Percentiles rank a stretch among this genome's conserved stretches.
phyloP scores from a whole-genome alignment of 2,113 vertebrate species.

The Leucopternis melanops region DNA sequence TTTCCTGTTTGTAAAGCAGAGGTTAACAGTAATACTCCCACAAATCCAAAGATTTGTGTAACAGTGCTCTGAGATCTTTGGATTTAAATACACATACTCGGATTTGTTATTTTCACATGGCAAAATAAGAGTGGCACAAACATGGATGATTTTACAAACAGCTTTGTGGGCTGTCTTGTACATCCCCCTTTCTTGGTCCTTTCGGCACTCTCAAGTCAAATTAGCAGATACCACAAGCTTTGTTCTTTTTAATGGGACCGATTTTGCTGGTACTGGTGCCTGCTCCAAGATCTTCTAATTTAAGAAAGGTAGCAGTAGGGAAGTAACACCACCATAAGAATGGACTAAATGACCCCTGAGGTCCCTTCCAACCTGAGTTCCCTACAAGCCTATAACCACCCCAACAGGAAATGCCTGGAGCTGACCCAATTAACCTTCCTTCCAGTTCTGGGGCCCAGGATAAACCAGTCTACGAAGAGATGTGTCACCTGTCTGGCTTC shows the following conservation, averaged over 20 bases:
- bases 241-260: background rate
- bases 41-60: background rate
- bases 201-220: background rate
- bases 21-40: background rate
- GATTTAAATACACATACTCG: background rate
- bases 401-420: slow-evolving; percentile 11
- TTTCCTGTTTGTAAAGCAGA: background rate
- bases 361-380: background rate
- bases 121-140: background rate
- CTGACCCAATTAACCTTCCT: background rate
- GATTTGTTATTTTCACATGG: background rate
- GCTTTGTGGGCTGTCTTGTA: background rate
- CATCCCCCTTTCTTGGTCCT: background rate
- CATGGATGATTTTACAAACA: background rate
- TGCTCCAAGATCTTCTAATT: background rate
- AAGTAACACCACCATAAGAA: background rate
- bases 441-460: background rate
- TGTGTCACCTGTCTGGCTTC: background rate
- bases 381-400: background rate
- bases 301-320: background rate
- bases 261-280: background rate
- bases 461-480: background rate
- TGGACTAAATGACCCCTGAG: background rate
- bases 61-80: background rate
- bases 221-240: background rate